Base-by-base conservation (phyloP, 2,797 vertebrate genomes). In the Iguana delicatissima region DNA sequence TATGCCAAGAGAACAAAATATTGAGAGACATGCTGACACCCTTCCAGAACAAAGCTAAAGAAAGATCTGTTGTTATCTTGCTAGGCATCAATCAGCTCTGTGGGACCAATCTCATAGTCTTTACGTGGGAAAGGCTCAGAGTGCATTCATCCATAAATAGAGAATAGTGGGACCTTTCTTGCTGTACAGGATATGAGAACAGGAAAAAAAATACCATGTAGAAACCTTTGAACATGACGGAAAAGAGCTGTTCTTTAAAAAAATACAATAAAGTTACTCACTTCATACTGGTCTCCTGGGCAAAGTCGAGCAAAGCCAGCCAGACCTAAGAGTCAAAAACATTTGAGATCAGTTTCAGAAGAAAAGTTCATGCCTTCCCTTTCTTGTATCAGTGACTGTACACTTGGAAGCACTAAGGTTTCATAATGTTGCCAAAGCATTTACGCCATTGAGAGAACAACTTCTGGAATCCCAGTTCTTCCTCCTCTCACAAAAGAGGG, bases 201-300 rank as follows among this genome's bases (percentile, higher is more conserved):
- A 86, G 90, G n/a, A 1, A 22, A 5, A 12, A 64, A 81, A 38
- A 3, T 90, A 85, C 72, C 77, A 72, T 84, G 26, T 59, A 38
- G 64, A 73, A 77, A 50, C 52, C 50, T 87, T 79, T 86, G 24
- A 72, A 74, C 42, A 79, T 10, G 86, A 6, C 12, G 82, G 86
- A 92, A 91, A 87, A 85, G 64, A 87, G 84, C 62, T 86, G 42
- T 46, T 46, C 86, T 55, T 67, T 46, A 32, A 69, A 69, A 69
- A 69, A 69, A 3, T 0, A 20, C 62, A 69, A 64, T 29, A 0
- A 0, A 57, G 90, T 50, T 32, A 95, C 97, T 2, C 94, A 98
- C 98, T 94, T 98, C 98, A 0, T 98, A 98, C 0, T 98, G 98
- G 92, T 98, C 98, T 94, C 98, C 98, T 0, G 98, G 98, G 93